These are phyloP conservation scores for Tachyglossus aculeatus DNA, from an alignment of 2,797 vertebrate genomes.

Conservation along the genomic window DNA sequence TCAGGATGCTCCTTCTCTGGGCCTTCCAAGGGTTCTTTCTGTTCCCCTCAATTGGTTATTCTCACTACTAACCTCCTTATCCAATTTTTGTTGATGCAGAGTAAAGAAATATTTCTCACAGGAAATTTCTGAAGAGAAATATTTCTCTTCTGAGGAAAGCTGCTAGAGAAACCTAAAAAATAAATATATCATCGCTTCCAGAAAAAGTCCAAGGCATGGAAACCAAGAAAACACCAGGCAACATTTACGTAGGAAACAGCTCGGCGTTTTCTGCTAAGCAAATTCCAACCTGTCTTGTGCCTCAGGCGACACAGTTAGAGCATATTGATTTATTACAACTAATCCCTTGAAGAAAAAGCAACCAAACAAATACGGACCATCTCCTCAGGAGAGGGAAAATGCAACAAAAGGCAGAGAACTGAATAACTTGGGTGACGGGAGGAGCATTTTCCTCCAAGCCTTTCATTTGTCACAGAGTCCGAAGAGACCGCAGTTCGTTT, in stretches of 20 bases:
- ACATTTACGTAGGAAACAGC: neutral
- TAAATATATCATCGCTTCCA: neutral
- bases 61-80: too few relatives aligned
- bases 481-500: neutral
- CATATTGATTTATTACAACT: neutral
- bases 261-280: neutral
- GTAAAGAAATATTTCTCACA: neutral
- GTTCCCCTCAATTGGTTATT: too few relatives aligned
- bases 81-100: too few relatives aligned
- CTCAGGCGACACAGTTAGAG: neutral
- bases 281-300: neutral
- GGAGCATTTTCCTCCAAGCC: neutral
- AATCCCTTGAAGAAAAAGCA: too few relatives aligned
- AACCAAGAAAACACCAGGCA: neutral
- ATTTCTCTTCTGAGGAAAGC: neutral
- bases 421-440: neutral
- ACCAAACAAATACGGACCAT: slow-evolving; percentile 7
- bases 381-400: neutral
- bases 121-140: neutral
- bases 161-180: neutral
- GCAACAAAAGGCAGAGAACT: neutral
- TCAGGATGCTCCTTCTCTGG: too few relatives aligned
- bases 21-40: too few relatives aligned
- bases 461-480: too few relatives aligned
- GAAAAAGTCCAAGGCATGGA: neutral